These are phyloP conservation scores for Cacoxenus indagator DNA, from an alignment of 2,888 invertebrate genomes.

Conservation along the genomic window DNA sequence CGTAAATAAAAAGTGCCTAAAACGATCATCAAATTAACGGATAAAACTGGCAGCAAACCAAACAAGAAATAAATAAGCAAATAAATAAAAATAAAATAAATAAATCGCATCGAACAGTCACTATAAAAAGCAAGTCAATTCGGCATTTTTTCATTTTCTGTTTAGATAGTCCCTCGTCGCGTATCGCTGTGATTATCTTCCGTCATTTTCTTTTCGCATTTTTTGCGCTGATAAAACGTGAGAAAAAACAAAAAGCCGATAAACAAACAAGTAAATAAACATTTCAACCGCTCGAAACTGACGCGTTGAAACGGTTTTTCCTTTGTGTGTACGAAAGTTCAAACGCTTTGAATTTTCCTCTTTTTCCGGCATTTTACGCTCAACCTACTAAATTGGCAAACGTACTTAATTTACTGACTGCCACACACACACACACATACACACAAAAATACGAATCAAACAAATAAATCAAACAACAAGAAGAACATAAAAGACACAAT, in stretches of 20 bases:
- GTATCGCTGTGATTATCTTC: neutral
- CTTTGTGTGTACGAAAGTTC: neutral
- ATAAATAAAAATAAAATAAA: neutral
- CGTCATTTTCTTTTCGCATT: slow-evolving; percentile 14
- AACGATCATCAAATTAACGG: neutral
- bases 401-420: slow-evolving; percentile 13
- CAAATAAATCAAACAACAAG: neutral
- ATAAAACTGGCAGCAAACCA: neutral
- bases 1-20: neutral
- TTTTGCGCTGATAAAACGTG: slow-evolving; percentile 22
- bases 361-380: slow-evolving; percentile 21
- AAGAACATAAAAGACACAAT: slow-evolving; percentile 24
- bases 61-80: neutral
- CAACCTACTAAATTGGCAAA: neutral
- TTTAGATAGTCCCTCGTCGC: neutral
- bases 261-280: slow-evolving; percentile 15
- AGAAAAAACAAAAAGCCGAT: slow-evolving; percentile 22
- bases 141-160: slow-evolving; percentile 28
- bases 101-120: neutral
- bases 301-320: neutral
- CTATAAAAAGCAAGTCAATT: neutral
- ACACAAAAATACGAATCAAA: slow-evolving; percentile 22
- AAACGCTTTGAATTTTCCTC: slow-evolving; percentile 38
- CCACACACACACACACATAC: neutral
- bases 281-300: neutral